Conservation (phyloP, 2,888 invertebrate genomes). For the Drosophila merina region DNA sequence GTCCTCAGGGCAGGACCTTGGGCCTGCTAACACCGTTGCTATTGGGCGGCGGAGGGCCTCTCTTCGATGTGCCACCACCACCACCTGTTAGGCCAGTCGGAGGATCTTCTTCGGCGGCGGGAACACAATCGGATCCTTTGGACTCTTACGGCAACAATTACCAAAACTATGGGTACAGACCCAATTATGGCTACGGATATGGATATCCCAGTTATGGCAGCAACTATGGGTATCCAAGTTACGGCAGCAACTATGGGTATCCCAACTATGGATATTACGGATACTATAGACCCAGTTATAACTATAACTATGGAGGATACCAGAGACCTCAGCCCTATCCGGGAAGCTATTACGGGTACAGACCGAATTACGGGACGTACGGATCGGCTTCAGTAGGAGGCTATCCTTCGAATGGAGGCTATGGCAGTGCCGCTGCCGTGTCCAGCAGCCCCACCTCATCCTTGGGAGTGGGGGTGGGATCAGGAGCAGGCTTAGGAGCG, state of each 20-base stretch:
- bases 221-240: conserved; percentile 32
- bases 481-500: conserved; percentile 10
- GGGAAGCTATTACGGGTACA: conserved; percentile 41
- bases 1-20: conserved; percentile 62
- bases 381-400: background rate
- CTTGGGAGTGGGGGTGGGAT: conserved; percentile 8
- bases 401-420: conserved; percentile 23
- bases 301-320: conserved; percentile 45
- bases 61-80: conserved; percentile 46
- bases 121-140: conserved; percentile 54
- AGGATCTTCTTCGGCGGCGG: conserved; percentile 31
- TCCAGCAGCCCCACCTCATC: conserved; percentile 14
- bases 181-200: background rate
- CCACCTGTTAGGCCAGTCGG: conserved; percentile 4
- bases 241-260: conserved; percentile 29
- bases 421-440: conserved; percentile 16
- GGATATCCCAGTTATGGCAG: background rate
- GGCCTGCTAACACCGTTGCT: conserved; percentile 62
- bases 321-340: conserved; percentile 60
- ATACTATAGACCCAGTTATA: conserved; percentile 36
- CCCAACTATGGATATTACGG: conserved; percentile 35
- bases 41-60: conserved; percentile 41
- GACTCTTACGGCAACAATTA: conserved; percentile 16
- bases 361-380: conserved; percentile 50
- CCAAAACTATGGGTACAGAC: background rate